These are phyloP conservation scores for Lycodopsis pacificus DNA, from an alignment of 2,797 vertebrate species.

Conservation along the genomic window DNA sequence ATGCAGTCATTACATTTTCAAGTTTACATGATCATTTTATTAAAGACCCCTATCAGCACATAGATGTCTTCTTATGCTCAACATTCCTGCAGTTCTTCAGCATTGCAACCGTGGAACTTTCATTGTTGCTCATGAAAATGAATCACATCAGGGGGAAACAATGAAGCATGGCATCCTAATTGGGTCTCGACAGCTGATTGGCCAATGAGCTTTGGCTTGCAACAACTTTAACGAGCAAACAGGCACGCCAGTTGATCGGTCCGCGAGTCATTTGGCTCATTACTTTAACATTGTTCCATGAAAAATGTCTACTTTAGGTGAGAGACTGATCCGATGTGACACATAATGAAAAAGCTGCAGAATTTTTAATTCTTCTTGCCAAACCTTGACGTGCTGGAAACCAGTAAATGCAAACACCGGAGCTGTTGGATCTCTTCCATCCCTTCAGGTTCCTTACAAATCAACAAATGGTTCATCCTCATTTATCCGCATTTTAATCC, in stretches of 20 bases:
- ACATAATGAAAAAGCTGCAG: conserved; percentile 1
- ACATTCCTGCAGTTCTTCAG: not conserved
- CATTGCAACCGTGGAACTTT: not conserved
- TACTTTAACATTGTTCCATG: not conserved
- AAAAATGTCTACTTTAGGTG: not conserved
- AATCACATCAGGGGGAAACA: not conserved
- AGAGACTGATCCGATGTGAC: not conserved
- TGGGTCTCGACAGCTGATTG: conserved; percentile 3
- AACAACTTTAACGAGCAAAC: not conserved
- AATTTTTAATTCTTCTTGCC: not conserved
- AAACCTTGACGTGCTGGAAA: not conserved
- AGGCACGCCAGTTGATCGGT: not conserved
- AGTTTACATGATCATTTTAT: not conserved
- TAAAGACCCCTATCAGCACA: not conserved
- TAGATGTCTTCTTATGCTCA: not conserved
- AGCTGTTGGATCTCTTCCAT: not conserved
- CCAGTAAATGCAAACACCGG: not conserved
- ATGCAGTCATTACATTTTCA: not conserved
- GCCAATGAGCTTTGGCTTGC: conserved; percentile 1
- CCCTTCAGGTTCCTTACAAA: not conserved
- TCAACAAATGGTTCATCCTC: conserved; percentile 9
- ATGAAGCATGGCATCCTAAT: not conserved
- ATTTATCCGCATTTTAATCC: conserved; percentile 19
- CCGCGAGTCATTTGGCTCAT: not conserved
- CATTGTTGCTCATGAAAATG: not conserved